These are phyloP conservation scores for Oncorhynchus clarkii DNA, from an alignment of 2,113 vertebrate genomes.

Conservation along the genomic window DNA sequence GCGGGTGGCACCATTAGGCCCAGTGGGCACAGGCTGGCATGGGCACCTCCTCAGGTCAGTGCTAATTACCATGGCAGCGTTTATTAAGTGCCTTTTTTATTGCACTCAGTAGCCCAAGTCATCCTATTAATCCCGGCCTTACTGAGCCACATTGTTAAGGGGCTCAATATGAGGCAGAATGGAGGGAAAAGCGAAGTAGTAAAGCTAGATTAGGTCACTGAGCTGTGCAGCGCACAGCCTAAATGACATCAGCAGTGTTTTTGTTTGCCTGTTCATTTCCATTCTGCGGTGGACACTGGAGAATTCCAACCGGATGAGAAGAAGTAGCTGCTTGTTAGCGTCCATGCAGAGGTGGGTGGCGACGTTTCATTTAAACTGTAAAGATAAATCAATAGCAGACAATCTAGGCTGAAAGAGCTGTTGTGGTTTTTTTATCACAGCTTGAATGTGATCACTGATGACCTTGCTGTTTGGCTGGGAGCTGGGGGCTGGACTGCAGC, in stretches of 20 bases:
- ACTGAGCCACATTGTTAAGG: neutral
- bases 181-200: neutral
- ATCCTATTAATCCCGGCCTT: neutral
- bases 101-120: neutral
- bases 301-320: slow-evolving; percentile 2
- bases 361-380: slow-evolving; percentile 38
- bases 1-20: neutral
- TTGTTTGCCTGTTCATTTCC: slow-evolving; percentile 9
- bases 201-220: neutral
- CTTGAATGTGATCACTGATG: neutral
- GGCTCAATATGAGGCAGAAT: neutral
- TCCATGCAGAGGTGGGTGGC: neutral
- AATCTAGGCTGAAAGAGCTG: slow-evolving; percentile 34
- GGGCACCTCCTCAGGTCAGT: neutral
- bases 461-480: neutral
- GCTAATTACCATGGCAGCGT: neutral
- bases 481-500: neutral
- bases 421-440: neutral
- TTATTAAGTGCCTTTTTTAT: neutral
- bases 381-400: slow-evolving; percentile 38
- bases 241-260: slow-evolving; percentile 1
- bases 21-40: neutral
- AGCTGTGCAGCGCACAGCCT: neutral
- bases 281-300: slow-evolving; percentile 7
- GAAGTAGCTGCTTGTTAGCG: neutral